Percentiles rank a stretch among this genome's conserved stretches.
phyloP scores from a whole-genome alignment of 2,797 vertebrate genomes.

The Leptatherina wallacei region DNA sequence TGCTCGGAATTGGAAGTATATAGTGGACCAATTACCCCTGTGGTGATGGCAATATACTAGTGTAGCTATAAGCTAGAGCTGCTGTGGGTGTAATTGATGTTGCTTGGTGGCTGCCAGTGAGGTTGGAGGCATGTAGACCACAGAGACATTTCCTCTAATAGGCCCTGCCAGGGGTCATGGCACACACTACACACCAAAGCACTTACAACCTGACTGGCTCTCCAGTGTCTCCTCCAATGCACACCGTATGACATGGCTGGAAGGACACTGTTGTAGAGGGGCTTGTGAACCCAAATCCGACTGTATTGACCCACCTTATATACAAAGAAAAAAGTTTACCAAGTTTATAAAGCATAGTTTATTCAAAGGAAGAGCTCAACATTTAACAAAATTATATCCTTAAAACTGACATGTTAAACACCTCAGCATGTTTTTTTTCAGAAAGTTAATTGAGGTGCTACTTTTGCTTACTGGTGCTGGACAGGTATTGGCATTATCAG shows the following conservation, averaged over 20 bases:
- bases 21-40: slow-evolving; percentile 81
- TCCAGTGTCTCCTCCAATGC: slow-evolving; percentile 47
- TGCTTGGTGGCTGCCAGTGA: slow-evolving; percentile 75
- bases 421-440: too few relatives aligned
- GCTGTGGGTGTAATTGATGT: slow-evolving; percentile 81
- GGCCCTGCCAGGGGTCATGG: slow-evolving; percentile 74
- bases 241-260: slow-evolving; percentile 13
- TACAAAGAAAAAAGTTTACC: background rate
- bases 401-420: too few relatives aligned
- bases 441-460: too few relatives aligned
- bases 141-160: slow-evolving; percentile 78
- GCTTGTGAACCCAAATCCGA: background rate
- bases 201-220: slow-evolving; percentile 65
- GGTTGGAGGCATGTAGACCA: slow-evolving; percentile 75
- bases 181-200: slow-evolving; percentile 62
- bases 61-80: slow-evolving; percentile 70
- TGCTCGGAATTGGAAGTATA: slow-evolving; percentile 77
- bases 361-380: background rate
- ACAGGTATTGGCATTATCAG: too few relatives aligned
- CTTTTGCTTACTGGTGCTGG: too few relatives aligned
- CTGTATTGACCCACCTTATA: slow-evolving; percentile 16
- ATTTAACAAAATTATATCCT: background rate
- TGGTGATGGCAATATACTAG: slow-evolving; percentile 78
- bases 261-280: slow-evolving; percentile 4
- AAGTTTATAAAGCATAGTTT: background rate